phyloP scores from a whole-genome alignment of 2,888 invertebrate genomes.

The Lissonota sp. region DNA sequence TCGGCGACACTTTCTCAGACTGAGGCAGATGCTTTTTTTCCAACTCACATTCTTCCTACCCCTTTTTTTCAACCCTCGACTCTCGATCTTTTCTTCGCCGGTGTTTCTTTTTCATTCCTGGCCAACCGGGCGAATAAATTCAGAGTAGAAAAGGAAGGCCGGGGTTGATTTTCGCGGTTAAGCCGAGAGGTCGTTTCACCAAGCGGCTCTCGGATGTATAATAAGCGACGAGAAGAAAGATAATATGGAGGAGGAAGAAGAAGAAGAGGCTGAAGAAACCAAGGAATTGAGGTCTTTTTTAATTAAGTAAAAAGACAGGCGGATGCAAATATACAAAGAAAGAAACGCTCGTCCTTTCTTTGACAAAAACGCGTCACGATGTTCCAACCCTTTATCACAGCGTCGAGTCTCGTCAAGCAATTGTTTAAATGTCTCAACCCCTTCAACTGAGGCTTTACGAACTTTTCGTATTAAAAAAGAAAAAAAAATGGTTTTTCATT shows the following conservation, averaged over 20 bases:
- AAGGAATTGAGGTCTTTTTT: slow-evolving; percentile 47
- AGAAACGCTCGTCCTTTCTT: slow-evolving; percentile 40
- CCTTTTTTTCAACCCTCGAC: slow-evolving; percentile 22
- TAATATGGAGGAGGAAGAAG: not conserved
- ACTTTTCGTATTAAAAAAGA: slow-evolving; percentile 13
- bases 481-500: slow-evolving; percentile 19
- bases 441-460: not conserved
- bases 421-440: slow-evolving; percentile 46
- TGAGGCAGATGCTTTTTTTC: slow-evolving; percentile 41
- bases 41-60: slow-evolving; percentile 58
- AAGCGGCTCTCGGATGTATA: slow-evolving; percentile 16
- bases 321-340: slow-evolving; percentile 17
- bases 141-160: slow-evolving; percentile 49
- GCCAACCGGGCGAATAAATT: slow-evolving; percentile 60
- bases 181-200: slow-evolving; percentile 47
- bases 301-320: slow-evolving; percentile 53
- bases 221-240: slow-evolving; percentile 1
- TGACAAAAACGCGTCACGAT: slow-evolving; percentile 31
- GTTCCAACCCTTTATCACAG: slow-evolving; percentile 50
- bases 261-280: slow-evolving; percentile 44
- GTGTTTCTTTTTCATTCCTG: slow-evolving; percentile 46
- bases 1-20: slow-evolving; percentile 19
- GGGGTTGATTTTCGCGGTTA: slow-evolving; percentile 65
- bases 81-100: slow-evolving; percentile 21
- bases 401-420: slow-evolving; percentile 44